phyloP scores from a whole-genome alignment of 2,888 invertebrate genomes.

The Calephelis perditalis region DNA sequence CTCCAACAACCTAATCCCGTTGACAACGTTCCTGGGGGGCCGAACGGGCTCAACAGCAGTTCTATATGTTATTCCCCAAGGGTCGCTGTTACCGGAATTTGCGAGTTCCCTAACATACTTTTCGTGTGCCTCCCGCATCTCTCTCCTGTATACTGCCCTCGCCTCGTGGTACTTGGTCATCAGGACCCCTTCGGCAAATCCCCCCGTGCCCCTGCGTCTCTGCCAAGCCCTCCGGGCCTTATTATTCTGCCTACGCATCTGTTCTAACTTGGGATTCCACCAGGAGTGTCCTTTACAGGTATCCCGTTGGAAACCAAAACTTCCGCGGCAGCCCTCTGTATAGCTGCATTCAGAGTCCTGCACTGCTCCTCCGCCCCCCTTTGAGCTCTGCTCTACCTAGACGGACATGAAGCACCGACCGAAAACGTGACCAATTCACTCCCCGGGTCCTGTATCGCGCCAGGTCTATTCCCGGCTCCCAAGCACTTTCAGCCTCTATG shows the following conservation, averaged over 20 bases:
- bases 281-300: background rate
- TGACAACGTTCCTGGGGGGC: conserved; percentile 14
- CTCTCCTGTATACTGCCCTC: conserved; percentile 15
- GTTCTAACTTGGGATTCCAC: background rate
- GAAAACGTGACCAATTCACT: too few species aligned
- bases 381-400: too few species aligned
- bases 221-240: conserved; percentile 24
- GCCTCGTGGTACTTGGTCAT: background rate
- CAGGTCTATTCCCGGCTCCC: too few species aligned
- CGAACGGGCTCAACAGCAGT: conserved; percentile 18
- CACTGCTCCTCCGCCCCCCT: too few species aligned
- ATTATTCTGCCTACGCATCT: too few species aligned
- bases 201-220: conserved; percentile 13
- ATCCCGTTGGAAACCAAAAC: background rate
- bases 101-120: conserved; percentile 17
- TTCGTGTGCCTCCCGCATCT: conserved; percentile 18
- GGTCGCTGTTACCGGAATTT: conserved; percentile 23
- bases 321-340: too few species aligned
- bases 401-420: too few species aligned
- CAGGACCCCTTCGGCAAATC: background rate
- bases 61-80: conserved; percentile 27
- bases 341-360: too few species aligned
- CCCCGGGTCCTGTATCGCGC: too few species aligned
- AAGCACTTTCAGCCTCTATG: too few species aligned
- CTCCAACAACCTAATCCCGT: background rate